These are phyloP conservation scores for Entomobrya proxima DNA, from an alignment of 2,888 invertebrate species.

Conservation along the genomic window DNA sequence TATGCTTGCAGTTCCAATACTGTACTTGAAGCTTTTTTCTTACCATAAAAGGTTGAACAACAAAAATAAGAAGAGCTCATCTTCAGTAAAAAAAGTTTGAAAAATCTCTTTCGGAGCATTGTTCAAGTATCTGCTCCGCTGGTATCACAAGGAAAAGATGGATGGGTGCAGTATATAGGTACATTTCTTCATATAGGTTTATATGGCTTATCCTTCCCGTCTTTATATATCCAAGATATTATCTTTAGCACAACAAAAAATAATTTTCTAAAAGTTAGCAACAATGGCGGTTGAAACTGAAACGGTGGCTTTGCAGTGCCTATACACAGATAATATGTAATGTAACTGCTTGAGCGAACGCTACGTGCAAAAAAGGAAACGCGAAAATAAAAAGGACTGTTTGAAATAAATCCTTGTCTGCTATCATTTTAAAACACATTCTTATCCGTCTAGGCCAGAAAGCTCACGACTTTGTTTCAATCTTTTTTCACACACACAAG, in stretches of 20 bases:
- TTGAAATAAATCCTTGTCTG: constrained; percentile 65
- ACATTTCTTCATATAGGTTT: too few species aligned
- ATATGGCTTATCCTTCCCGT: too few species aligned
- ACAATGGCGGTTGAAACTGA: too few species aligned
- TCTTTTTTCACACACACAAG: constrained; percentile 30
- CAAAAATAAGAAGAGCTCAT: constrained; percentile 14
- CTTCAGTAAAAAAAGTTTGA: constrained; percentile 11
- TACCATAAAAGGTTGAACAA: constrained; percentile 5
- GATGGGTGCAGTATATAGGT: too few species aligned
- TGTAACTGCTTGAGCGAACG: constrained; percentile 37
- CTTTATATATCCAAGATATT: too few species aligned
- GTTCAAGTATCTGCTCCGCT: neutral
- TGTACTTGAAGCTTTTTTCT: constrained; percentile 23
- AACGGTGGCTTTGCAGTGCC: too few species aligned
- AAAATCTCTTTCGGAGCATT: constrained; percentile 30
- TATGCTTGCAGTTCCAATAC: constrained; percentile 16
- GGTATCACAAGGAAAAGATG: constrained; percentile 7
- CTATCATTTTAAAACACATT: constrained; percentile 65
- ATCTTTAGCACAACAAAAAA: too few species aligned
- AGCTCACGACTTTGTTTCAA: constrained; percentile 64
- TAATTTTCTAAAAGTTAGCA: too few species aligned
- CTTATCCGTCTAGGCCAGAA: constrained; percentile 64
- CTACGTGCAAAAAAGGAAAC: constrained; percentile 33
- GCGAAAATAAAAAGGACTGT: constrained; percentile 29
- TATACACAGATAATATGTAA: too few species aligned